A percentile compares a stretch with the other conserved stretches of the same genome.
These are phyloP conservation scores for Xenentodon cancila DNA, from an alignment of 2,797 vertebrate genomes.

Conservation along the genomic window DNA sequence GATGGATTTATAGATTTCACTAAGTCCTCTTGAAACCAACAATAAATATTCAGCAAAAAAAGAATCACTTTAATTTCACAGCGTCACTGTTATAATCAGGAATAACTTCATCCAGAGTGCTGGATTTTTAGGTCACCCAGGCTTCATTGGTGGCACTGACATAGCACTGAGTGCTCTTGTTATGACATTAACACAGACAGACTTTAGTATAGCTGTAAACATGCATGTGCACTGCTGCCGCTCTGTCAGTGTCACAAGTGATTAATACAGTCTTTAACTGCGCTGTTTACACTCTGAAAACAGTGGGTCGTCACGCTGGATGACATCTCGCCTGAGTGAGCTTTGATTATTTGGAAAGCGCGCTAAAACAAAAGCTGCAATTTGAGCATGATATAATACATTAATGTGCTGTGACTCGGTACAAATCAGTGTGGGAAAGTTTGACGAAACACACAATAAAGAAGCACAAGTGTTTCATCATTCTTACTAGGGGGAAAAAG, in stretches of 20 bases:
- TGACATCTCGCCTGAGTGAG: slow-evolving; percentile 19
- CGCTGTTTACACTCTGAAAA: slow-evolving; percentile 36
- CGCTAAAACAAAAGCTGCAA: slow-evolving; percentile 30
- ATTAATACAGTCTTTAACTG: slow-evolving; percentile 37
- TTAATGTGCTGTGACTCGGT: slow-evolving; percentile 28
- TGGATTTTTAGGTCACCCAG: not conserved
- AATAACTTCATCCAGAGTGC: not conserved
- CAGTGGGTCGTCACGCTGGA: slow-evolving; percentile 45
- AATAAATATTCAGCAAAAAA: too few species aligned
- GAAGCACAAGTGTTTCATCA: slow-evolving; percentile 35
- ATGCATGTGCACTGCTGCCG: slow-evolving; percentile 29
- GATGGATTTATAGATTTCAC: too few species aligned
- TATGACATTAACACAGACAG: slow-evolving; percentile 40
- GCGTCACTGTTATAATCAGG: too few species aligned
- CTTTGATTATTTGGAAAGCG: slow-evolving; percentile 49
- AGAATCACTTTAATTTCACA: too few species aligned
- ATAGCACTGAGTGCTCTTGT: slow-evolving; percentile 52
- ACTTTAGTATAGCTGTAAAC: slow-evolving; percentile 37
- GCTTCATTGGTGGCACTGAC: slow-evolving; percentile 12
- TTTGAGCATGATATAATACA: slow-evolving; percentile 42
- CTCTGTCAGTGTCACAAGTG: slow-evolving; percentile 46
- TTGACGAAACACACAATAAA: slow-evolving; percentile 23
- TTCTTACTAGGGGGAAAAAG: slow-evolving; percentile 6
- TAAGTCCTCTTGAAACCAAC: too few species aligned
- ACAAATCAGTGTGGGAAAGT: slow-evolving; percentile 9